Base-by-base conservation (phyloP, 2,888 invertebrate genomes). In the Trichopoda pennipes region DNA sequence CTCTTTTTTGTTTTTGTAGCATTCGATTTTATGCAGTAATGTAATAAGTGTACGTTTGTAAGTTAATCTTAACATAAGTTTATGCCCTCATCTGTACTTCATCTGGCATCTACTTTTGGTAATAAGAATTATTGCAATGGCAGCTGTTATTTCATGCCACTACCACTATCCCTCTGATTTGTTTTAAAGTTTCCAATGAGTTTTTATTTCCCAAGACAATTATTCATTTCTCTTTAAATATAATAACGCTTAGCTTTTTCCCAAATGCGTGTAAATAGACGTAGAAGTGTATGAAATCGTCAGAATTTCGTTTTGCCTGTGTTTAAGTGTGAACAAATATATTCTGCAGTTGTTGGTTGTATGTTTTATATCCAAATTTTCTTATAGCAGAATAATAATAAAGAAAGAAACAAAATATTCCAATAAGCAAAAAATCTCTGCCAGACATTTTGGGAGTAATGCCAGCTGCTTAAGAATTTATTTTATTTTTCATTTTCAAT, bases 51-150 rank as follows among this genome's bases (percentile, higher is more conserved):
- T 35, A 19, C 42, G 51, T 66, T 19, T 53, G 53, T 73, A 79
- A 79, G 79, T 79, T 73, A 55, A 73, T 66, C 60, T 72, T 66
- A 73, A 73, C 72, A 72, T 23, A 81, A 76, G 76, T 81, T 77
- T 66, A 60, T 77, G 77, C 75, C 80, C 87, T 89, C 90, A 89
- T 89, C 90, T 89, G 90, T 85, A 87, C 89, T 89, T 90, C 89
- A 90, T 90, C 89, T 90, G 89, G 89, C 87, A 86, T 86, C 77
- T 77, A 77, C 81, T 81, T 83, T 78, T 79, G 78, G 82, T 81
- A 84, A 84, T 83, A 88, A 89, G 89, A 88, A 88, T 88, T 89
- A 89, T 88, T 87, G 87, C 87, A 86, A 87, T 87, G 89, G 89
- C 88, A 86, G 85, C 88, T 86, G 86, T 86, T 86, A 85, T 85